phyloP scores from a whole-genome alignment of 2,888 invertebrate genomes.

The Sinelater perroti region DNA sequence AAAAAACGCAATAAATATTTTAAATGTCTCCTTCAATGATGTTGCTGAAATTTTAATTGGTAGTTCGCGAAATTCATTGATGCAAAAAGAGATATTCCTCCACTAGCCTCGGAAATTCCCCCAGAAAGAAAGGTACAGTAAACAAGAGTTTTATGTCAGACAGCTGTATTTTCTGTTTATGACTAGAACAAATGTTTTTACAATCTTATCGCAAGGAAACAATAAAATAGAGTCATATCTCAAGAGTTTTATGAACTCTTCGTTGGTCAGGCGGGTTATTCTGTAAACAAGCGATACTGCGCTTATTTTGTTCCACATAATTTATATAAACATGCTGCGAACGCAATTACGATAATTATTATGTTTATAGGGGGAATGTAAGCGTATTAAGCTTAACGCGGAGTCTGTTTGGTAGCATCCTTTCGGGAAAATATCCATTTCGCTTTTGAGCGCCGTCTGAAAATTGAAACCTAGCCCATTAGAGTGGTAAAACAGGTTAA shows the following conservation, averaged over 20 bases:
- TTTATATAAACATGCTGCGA: no score
- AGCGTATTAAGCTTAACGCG: no score
- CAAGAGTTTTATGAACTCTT: slow-evolving; percentile 30
- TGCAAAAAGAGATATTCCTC: no score
- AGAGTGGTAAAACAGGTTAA: slow-evolving; percentile 18
- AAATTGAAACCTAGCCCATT: slow-evolving; percentile 24
- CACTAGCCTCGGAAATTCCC: no score
- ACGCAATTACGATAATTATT: no score
- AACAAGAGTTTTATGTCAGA: slow-evolving; percentile 28
- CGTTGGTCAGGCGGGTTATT: slow-evolving; percentile 27
- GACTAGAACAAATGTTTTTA: slow-evolving; percentile 30
- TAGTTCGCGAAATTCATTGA: no score
- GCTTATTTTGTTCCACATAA: no score
- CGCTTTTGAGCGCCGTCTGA: slow-evolving; percentile 20
- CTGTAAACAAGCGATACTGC: slow-evolving; percentile 33
- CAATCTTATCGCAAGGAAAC: slow-evolving; percentile 33
- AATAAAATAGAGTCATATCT: slow-evolving; percentile 32
- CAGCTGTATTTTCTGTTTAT: slow-evolving; percentile 32
- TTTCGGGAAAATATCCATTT: slow-evolving; percentile 22
- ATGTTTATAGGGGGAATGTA: no score
- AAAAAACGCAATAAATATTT: no score
- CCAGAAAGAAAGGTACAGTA: slow-evolving; percentile 19
- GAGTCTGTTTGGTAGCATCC: no score
- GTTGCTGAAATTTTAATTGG: no score
- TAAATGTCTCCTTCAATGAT: no score